Base-by-base conservation (phyloP, 2,113 vertebrate species). In the Sula dactylatra region DNA sequence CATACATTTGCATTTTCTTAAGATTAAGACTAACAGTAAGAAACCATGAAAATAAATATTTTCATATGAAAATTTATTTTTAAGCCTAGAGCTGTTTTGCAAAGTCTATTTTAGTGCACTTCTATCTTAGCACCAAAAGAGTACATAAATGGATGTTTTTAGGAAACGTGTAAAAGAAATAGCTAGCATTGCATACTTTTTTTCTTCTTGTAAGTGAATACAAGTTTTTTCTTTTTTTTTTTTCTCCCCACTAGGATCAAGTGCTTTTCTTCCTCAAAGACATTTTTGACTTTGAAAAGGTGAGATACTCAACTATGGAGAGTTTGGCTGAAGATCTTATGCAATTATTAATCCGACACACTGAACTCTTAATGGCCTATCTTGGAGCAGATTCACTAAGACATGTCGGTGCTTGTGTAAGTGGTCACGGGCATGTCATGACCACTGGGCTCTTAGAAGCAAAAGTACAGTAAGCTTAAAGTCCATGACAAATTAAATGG, bases 271-370 rank as follows among this genome's bases (percentile, higher is more conserved):
- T 99, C 97, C 98, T 99, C 56, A 99, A 99, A 95, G 99, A 99
- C 97, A 99, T 99, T 92, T 99, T 99, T 85, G 99, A 99, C 93
- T 98, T 99, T 92, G 99, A 99, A 66, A 99, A 99, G 94, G 99
- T 99, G 40, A 98, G 99, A 7, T 99, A 99, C 97, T 98, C 98
- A 2, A 98, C 93, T 0, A 98, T 99, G 94, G 99, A 99, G 80
- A 98, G 95, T 34, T 96, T 99, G 95, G 98, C 99, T 0, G 99
- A 99, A 89, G 99, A 99, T 90, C 98, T 99, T 40, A 97, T 98
- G 24, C 99, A 98, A 73, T 95, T 99, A 72, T 97, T 99, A 27
- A 98, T 98, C 52, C 97, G 98, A 3, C 99, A 98, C 96, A 99
- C 98, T 0, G 99, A 99, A 65, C 98, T 99, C 65, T 88, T 99